A percentile compares a stretch with the other conserved stretches of the same genome.
These are phyloP conservation scores for Tigriopus japonicus DNA, from an alignment of 1,140 invertebrate genomes.

Conservation along the genomic window DNA sequence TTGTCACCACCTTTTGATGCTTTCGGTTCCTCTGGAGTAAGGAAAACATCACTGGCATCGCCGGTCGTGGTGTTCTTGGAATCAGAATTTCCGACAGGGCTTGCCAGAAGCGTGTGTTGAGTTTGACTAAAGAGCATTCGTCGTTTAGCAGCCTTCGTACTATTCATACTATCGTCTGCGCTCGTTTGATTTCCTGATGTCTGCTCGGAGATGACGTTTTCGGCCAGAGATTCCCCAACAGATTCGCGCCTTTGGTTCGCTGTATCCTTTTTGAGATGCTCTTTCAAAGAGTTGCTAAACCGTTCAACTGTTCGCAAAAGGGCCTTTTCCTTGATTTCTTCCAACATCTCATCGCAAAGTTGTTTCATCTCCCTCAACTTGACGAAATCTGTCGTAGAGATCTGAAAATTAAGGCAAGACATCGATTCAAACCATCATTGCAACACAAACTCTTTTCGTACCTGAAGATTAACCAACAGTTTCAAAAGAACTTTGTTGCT, in stretches of 20 bases:
- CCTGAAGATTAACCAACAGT: conserved; percentile 13
- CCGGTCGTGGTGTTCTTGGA: not conserved
- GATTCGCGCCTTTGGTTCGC: not conserved
- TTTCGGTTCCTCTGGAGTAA: not conserved
- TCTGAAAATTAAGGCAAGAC: no score
- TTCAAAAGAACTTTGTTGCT: conserved; percentile 15
- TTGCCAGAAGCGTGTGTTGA: not conserved
- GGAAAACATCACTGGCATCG: not conserved
- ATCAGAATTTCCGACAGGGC: not conserved
- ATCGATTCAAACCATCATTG: no score
- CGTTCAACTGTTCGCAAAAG: not conserved
- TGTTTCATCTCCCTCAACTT: not conserved
- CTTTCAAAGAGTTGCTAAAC: not conserved
- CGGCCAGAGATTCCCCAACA: not conserved
- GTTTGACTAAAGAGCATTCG: not conserved
- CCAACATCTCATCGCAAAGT: not conserved
- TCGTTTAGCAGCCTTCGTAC: not conserved
- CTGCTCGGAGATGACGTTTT: not conserved
- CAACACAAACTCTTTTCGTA: not conserved
- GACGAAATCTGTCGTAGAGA: not conserved
- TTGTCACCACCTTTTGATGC: not conserved
- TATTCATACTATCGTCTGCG: not conserved
- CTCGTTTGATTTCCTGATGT: not conserved
- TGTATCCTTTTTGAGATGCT: not conserved
- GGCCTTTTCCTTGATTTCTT: not conserved